Evolutionary conservation across 2,113 vertebrate genomes (phyloP).

Genomic region (Sylvilagus bachmani): DNA sequence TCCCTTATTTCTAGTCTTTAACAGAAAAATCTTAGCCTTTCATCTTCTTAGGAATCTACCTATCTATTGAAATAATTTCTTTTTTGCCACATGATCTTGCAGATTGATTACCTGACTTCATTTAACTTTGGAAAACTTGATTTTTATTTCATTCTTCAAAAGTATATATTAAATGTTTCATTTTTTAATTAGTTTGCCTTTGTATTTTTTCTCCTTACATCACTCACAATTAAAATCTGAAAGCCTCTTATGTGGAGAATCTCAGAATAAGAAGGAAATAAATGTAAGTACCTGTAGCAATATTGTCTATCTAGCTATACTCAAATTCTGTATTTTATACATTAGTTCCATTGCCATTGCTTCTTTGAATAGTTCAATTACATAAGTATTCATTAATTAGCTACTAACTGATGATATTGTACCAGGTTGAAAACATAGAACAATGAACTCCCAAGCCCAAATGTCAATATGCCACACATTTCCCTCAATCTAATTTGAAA

Average conservation of each 20-base stretch:
- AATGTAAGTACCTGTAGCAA: not conserved
- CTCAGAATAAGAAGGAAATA: not conserved
- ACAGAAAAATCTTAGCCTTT: not conserved
- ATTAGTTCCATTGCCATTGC: not conserved
- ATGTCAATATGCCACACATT: slow-evolving; percentile 6
- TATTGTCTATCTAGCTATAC: not conserved
- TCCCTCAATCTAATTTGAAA: slow-evolving; percentile 25
- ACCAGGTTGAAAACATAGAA: not conserved
- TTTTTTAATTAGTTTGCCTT: not conserved
- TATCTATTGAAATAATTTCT: not conserved
- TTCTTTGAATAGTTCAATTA: not conserved
- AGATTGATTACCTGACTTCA: not conserved
- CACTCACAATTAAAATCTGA: not conserved
- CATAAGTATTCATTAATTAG: not conserved
- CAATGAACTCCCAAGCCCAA: not conserved
- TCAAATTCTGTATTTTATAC: not conserved
- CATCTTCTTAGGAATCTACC: not conserved
- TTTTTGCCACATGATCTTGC: not conserved
- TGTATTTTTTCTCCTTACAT: not conserved
- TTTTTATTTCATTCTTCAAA: not conserved
- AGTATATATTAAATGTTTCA: not conserved
- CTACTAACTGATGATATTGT: not conserved
- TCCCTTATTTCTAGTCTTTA: not conserved
- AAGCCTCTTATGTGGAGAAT: not conserved
- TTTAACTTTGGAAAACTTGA: not conserved